A percentile compares a stretch with the other conserved stretches of the same genome.
These are phyloP conservation scores for Xiphophorus couchianus DNA, from an alignment of 2,113 vertebrate genomes.

Conservation along the genomic window DNA sequence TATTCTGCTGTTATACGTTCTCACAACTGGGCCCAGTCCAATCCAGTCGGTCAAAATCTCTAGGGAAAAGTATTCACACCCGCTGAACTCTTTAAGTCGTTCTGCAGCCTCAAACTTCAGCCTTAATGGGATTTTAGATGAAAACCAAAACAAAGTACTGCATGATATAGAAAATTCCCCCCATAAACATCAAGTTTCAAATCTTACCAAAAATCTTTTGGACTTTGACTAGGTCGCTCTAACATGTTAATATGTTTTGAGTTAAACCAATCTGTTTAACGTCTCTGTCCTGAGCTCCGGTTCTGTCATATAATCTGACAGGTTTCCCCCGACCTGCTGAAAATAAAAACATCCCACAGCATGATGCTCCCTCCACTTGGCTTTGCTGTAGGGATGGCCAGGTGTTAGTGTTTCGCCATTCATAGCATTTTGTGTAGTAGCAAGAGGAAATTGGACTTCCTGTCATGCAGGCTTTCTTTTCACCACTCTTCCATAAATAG, in stretches of 20 bases:
- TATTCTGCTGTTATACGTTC: slow-evolving; percentile 2
- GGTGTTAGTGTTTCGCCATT: too few species aligned
- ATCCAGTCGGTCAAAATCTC: not conserved
- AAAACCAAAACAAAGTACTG: not conserved
- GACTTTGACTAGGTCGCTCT: not conserved
- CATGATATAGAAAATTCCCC: not conserved
- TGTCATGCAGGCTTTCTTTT: too few species aligned
- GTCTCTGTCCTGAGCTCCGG: too few species aligned
- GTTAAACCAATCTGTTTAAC: too few species aligned
- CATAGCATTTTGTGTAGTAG: too few species aligned
- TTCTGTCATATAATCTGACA: too few species aligned
- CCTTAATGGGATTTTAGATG: not conserved
- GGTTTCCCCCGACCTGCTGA: too few species aligned
- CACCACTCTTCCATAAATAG: too few species aligned
- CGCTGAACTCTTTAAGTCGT: not conserved
- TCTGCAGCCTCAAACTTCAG: not conserved
- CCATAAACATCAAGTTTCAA: not conserved
- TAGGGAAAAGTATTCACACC: not conserved
- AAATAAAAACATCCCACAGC: too few species aligned
- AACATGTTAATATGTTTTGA: not conserved
- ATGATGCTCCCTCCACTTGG: too few species aligned
- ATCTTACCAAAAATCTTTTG: not conserved
- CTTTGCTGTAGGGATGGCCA: too few species aligned
- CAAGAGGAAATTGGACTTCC: not conserved
- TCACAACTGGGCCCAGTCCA: not conserved